A percentile compares a stretch with the other conserved stretches of the same genome.
phyloP scores from a whole-genome alignment of 2,797 vertebrate genomes.

The Morelia viridis region DNA sequence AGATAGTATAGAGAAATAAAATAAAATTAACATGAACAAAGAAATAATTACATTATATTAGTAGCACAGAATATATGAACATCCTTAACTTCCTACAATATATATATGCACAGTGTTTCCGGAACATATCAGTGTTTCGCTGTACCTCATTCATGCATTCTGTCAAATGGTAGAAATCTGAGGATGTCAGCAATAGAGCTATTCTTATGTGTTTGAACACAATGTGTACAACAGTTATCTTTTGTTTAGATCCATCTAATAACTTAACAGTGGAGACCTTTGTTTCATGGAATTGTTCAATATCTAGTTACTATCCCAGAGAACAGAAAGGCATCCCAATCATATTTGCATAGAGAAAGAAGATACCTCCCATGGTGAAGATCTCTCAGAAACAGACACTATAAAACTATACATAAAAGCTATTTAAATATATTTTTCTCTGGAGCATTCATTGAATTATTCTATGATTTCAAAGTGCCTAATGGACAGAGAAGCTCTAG shows the following conservation, averaged over 20 bases:
- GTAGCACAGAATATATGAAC: neutral
- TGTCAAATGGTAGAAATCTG: neutral
- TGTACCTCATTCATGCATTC: conserved; percentile 11
- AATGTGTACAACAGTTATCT: conserved; percentile 18
- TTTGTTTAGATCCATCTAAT: conserved; percentile 34
- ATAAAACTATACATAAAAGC: neutral
- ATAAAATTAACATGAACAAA: fast-evolving
- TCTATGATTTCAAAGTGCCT: neutral
- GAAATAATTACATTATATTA: conserved; percentile 3
- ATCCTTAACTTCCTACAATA: conserved; percentile 24
- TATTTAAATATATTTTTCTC: neutral
- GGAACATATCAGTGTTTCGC: neutral
- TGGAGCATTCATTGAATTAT: neutral
- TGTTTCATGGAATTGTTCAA: conserved; percentile 42
- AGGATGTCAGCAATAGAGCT: neutral
- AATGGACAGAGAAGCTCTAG: neutral
- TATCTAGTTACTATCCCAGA: neutral
- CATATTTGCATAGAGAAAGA: neutral
- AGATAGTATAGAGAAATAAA: neutral
- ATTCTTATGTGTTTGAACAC: neutral
- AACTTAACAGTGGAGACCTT: conserved; percentile 34
- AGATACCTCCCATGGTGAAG: neutral
- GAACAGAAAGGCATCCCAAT: neutral
- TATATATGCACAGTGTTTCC: neutral
- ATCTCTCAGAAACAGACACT: neutral